Percentiles rank a stretch among this genome's conserved stretches.
These are phyloP conservation scores for Melanchra persicariae DNA, from an alignment of 2,888 invertebrate genomes.

Conservation along the genomic window DNA sequence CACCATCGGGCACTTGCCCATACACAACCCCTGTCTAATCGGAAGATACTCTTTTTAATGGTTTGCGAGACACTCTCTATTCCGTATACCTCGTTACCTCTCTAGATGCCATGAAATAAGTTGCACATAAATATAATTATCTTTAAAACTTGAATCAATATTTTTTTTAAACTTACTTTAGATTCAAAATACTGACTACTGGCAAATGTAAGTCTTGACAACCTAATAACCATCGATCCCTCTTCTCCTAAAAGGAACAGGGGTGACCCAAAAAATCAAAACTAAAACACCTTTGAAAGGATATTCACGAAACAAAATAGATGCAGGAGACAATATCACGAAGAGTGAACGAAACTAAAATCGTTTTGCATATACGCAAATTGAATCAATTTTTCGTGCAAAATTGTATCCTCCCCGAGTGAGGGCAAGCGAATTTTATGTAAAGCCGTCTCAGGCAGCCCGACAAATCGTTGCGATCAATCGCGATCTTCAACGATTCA, in stretches of 20 bases:
- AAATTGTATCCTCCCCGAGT: conserved; percentile 77
- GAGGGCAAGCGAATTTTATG: conserved; percentile 57
- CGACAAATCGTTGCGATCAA: conserved; percentile 74
- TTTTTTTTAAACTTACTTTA: too few species aligned
- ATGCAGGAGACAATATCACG: conserved; percentile 59
- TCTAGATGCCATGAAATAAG: neutral
- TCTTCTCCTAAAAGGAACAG: neutral
- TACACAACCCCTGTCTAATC: too few species aligned
- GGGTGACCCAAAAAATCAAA: conserved; percentile 18
- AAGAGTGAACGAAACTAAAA: conserved; percentile 70
- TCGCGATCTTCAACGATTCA: conserved; percentile 66
- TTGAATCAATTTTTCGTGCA: conserved; percentile 85
- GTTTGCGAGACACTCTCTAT: too few species aligned
- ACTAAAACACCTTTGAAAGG: conserved; percentile 25
- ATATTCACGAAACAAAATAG: conserved; percentile 54
- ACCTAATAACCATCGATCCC: neutral
- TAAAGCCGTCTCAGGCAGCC: conserved; percentile 68
- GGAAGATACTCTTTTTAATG: too few species aligned
- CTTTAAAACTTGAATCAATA: neutral
- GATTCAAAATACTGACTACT: too few species aligned
- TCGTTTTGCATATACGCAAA: conserved; percentile 82
- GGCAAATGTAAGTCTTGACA: neutral
- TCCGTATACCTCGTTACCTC: too few species aligned
- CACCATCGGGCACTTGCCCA: too few species aligned
- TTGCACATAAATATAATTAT: neutral